Evolutionary conservation across 1,140 invertebrate genomes (phyloP), one percentile per base, ranked within the genome.

Genomic region (Drosophila micromelanica): DNA sequence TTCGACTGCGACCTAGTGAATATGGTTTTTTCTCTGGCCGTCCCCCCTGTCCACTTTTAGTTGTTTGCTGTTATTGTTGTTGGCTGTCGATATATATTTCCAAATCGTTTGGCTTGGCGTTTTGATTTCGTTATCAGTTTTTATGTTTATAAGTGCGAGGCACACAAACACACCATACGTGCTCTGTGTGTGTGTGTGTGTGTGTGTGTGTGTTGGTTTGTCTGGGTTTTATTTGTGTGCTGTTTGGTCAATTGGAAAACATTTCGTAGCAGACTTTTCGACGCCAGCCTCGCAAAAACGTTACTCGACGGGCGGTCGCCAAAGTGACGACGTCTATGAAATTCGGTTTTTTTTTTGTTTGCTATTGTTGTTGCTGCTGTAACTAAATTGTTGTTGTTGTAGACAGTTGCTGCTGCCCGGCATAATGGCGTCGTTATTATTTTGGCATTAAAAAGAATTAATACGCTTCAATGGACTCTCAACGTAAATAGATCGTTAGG

Each of bases 391-490:
- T 52, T 71, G 23, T 40, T 48, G 46, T 49, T 57, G 30, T 49
- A 23, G 59, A 42, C 52, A 55, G 55, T 54, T 57, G 56, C 27
- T 57, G 59, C 56, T 68, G 69, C 70, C 64, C 73, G 84, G 84
- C 84, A 89, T 87, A 87, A 87, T 87, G 84, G 84, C 84, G 84
- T 87, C 84, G 84, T 87, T 87, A 87, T 87, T 87, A 87, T 87
- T 89, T 89, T 72, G 84, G 84, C 84, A 89, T 89, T 89, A 89
- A 89, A 87, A 89, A 89, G 84, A 89, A 89, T 89, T 89, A 89
- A 89, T 89, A 89, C 84, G 84, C 84, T 89, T 89, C 79, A 90
- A 77, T 89, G 76, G 79, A 68, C 78, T 73, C 82, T 81, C 67
- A 61, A 89, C 84, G 84, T 89, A 86, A 89, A 84, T 77, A 89